Conservation (phyloP, 2,888 invertebrate species). For the Steinernema scapterisci region DNA sequence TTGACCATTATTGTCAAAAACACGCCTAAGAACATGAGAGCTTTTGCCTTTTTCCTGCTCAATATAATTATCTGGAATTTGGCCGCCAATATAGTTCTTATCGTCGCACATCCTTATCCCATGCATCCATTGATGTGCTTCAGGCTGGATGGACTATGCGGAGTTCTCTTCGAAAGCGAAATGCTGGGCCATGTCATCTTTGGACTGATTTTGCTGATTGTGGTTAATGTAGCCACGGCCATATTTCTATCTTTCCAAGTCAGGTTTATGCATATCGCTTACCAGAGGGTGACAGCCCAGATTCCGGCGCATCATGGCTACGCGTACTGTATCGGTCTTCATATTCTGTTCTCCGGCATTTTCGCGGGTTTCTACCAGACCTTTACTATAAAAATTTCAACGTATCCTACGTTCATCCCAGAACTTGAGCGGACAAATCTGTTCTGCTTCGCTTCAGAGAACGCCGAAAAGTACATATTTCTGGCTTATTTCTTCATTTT, state of each 20-base stretch:
- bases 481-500: neutral
- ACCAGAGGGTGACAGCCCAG: neutral
- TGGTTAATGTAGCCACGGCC: neutral
- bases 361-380: neutral
- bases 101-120: neutral
- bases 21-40: neutral
- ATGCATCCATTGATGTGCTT: constrained; percentile 12
- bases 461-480: neutral
- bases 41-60: neutral
- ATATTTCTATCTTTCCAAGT: constrained; percentile 11
- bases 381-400: neutral
- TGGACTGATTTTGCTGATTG: neutral
- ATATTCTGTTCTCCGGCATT: neutral
- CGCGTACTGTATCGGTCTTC: neutral
- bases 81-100: neutral
- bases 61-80: neutral
- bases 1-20: neutral
- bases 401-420: neutral
- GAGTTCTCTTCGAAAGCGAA: neutral
- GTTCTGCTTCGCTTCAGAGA: neutral
- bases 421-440: neutral
- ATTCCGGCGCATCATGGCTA: neutral
- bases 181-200: neutral
- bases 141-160: neutral
- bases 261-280: neutral